Percentiles rank a stretch among this genome's conserved stretches.
phyloP scores from a whole-genome alignment of 1,140 invertebrate genomes.

The Calephelis virginiensis region DNA sequence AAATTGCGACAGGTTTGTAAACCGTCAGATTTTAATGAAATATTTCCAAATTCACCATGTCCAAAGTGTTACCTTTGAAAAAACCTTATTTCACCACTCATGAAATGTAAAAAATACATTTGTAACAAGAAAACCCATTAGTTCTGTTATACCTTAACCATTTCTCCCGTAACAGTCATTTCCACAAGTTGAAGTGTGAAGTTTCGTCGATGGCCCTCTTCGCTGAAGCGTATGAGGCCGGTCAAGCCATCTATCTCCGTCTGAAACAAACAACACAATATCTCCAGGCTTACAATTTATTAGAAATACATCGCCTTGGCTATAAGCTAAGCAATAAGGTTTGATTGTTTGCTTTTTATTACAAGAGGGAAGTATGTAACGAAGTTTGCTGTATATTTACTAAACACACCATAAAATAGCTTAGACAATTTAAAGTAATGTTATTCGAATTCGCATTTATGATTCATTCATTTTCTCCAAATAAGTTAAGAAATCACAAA shows the following conservation, averaged over 20 bases:
- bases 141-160: constrained; percentile 85
- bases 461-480: not conserved
- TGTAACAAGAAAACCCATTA: not conserved
- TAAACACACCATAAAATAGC: not conserved
- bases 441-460: no score
- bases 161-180: constrained; percentile 92
- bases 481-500: not conserved
- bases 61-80: no score
- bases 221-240: constrained; percentile 92
- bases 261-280: constrained; percentile 79
- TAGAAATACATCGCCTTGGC: constrained; percentile 21
- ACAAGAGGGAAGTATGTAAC: not conserved
- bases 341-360: not conserved
- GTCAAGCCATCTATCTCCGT: constrained; percentile 94
- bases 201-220: constrained; percentile 91
- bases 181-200: constrained; percentile 96
- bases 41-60: no score
- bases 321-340: not conserved
- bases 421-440: not conserved
- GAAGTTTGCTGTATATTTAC: not conserved
- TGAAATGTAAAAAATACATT: no score
- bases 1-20: no score
- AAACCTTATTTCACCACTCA: no score
- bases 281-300: constrained; percentile 43
- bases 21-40: no score